Conservation (phyloP, 2,113 vertebrate species). For the Coreoperca whiteheadi region DNA sequence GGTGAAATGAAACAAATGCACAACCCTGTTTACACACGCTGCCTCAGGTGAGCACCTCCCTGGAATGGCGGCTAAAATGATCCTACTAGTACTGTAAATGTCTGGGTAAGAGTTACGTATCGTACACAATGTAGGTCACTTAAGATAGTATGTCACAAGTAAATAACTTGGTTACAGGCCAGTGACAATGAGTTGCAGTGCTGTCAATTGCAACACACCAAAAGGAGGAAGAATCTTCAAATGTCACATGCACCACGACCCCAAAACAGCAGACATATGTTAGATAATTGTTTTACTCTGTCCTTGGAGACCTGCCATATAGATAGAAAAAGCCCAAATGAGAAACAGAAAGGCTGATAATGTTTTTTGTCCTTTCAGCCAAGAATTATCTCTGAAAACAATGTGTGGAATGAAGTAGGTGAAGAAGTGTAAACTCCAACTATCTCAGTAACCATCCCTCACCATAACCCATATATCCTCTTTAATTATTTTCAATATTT, state of each 20-base stretch:
- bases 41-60: constrained; percentile 72
- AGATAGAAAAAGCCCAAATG: constrained; percentile 72
- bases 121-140: constrained; percentile 84
- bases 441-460: constrained; percentile 63
- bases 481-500: constrained; percentile 86
- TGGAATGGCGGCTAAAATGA: constrained; percentile 79
- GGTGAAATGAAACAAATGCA: constrained; percentile 87
- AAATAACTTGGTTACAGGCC: constrained; percentile 79
- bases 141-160: constrained; percentile 83
- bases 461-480: constrained; percentile 78
- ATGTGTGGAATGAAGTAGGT: constrained; percentile 74
- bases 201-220: constrained; percentile 70
- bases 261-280: constrained; percentile 80
- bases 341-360: constrained; percentile 67
- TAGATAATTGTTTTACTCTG: constrained; percentile 53
- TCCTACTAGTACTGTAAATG: constrained; percentile 77
- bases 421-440: constrained; percentile 70
- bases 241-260: constrained; percentile 86
- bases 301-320: constrained; percentile 68
- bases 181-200: constrained; percentile 75
- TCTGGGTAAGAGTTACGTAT: constrained; percentile 81
- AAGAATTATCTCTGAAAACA: constrained; percentile 67
- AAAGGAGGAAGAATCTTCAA: constrained; percentile 78
- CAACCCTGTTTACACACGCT: constrained; percentile 86
- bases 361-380: constrained; percentile 67